Evolutionary conservation across 2,797 vertebrate species (phyloP), one percentile per base, ranked within the genome.

Genomic region (Lithobates sylvaticus): DNA sequence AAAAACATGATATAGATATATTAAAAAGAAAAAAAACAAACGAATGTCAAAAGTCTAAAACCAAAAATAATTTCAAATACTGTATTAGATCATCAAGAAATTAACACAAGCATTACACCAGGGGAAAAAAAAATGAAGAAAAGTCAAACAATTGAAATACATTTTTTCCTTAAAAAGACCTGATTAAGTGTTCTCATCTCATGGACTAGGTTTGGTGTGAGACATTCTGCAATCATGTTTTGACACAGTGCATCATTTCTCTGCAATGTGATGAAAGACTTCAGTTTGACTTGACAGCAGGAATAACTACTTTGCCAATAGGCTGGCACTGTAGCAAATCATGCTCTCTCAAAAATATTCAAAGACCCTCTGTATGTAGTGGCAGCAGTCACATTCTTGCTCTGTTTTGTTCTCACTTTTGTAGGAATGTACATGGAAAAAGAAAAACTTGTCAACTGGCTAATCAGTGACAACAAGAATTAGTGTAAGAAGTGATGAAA

Each of bases 401-500:
- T 65, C 0, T 9, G 23, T 78, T 78, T 73, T 88, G 44, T 83
- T 76, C 87, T 89, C 82, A 77, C 89, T 89, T 88, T 90, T 90
- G 89, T 68, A 84, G 47, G 89, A 90, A 91, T 91, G 89, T 82
- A 39, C 78, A 74, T 0, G 88, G 65, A 89, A 84, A 91, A 91
- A 89, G 84, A 91, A 88, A 92, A 76, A 90, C 3, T 61, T 89
- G 89, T 86, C 91, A 92, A 91, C 88, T 81, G 67, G 81, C 91
- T 92, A 93, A 92, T 93, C 89, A 88, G 70, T 89, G 90, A 91
- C 88, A 94, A 85, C 79, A 92, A 79, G 88, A 64, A 88, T 90
- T 87, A 89, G 88, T 9, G 0, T 88, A 89, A 91, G 90, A 90
- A 89, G 65, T 88, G 88, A 90, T 92, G 91, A 94, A 93, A 94